Evolutionary conservation across 2,113 vertebrate genomes (phyloP), one percentile per base, ranked within the genome.

Genomic region (Lepisosteus oculatus): DNA sequence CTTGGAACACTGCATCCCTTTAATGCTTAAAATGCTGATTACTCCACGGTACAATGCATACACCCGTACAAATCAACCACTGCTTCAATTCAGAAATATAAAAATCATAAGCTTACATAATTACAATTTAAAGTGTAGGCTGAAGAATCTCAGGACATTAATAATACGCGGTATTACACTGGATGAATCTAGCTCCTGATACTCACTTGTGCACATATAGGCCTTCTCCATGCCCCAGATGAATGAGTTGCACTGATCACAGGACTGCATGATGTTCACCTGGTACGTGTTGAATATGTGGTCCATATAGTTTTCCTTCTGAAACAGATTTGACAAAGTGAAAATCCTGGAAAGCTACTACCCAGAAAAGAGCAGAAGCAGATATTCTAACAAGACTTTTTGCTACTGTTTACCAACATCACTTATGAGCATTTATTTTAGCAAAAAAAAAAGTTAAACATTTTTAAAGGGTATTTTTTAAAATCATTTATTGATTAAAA

Each of bases 191-290:
- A 29, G 17, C 17, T 5, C 12, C 11, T 55, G 5, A 72, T 67
- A 90, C 97, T 95, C 75, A 99, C 97, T 91, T 12, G 91, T 95
- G 87, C 97, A 99, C 83, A 99, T 94, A 81, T 91, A 94, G 69
- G 96, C 95, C 72, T 97, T 99, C 74, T 99, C 97, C 97, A 99
- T 99, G 71, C 92, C 95, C 96, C 96, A 99, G 88, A 99, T 98
- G 84, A 92, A 97, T 69, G 95, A 98, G 0, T 74, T 85, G 72
- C 97, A 99, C 80, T 96, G 95, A 73, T 99, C 97, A 70, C 97
- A 99, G 0, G 96, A 99, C 80, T 99, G 97, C 13, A 97, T 87
- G 55, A 99, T 98, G 90, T 87, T 97, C 79, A 99, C 97, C 84
- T 98, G 97, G 84, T 98, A 99, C 84, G 84, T 94, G 65, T 78